A percentile compares a stretch with the other conserved stretches of the same genome.
phyloP scores from a whole-genome alignment of 2,113 vertebrate species.

The sheep (Ovis aries) region DNA sequence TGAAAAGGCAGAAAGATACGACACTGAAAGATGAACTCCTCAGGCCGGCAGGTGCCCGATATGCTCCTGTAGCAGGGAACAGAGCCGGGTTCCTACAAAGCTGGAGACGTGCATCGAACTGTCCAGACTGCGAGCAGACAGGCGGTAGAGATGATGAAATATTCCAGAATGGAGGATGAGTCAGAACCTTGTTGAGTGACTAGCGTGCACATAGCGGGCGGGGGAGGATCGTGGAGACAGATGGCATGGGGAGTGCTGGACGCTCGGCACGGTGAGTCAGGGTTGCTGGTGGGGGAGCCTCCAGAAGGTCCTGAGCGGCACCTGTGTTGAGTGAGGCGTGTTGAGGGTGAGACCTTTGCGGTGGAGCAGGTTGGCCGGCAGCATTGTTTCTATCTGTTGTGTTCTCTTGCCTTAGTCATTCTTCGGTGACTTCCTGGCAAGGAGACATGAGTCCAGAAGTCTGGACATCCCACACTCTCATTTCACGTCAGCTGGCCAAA shows the following conservation, averaged over 20 bases:
- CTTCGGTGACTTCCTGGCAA: neutral
- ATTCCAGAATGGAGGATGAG: neutral
- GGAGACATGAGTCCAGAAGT: neutral
- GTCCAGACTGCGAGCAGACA: neutral
- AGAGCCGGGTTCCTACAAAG: neutral
- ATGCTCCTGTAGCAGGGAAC: neutral
- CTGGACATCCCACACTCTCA: neutral
- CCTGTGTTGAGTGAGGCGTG: neutral
- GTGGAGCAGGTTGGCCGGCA: neutral
- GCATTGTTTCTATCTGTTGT: neutral
- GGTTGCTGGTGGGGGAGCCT: neutral
- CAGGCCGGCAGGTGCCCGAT: neutral
- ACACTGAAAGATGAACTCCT: neutral
- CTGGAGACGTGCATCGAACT: accelerated
- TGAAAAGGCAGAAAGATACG: neutral
- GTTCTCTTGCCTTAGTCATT: neutral
- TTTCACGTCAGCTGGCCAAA: neutral
- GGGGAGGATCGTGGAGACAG: neutral
- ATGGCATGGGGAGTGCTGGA: accelerated
- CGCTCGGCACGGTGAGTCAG: neutral
- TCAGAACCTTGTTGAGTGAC: no score
- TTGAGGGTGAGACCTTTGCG: accelerated
- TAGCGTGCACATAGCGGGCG: accelerated
- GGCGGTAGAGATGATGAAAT: accelerated
- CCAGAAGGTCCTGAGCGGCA: neutral